Evolutionary conservation across 1,140 invertebrate genomes (phyloP), one percentile per base, ranked within the genome.

Genomic region (Sitodiplosis mosellana): DNA sequence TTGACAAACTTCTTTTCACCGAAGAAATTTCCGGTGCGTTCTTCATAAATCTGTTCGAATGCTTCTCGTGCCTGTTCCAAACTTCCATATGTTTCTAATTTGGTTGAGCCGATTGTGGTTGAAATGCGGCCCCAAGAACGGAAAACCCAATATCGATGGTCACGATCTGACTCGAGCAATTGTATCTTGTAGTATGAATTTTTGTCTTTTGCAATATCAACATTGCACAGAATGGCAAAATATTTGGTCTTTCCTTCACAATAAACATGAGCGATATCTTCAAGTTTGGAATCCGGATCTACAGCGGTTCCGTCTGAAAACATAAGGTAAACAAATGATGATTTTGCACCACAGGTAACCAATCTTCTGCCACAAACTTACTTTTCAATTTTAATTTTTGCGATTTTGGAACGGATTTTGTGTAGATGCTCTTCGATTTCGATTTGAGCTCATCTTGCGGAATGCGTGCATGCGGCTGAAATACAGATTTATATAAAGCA

Each of bases 171-270:
- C 61, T 93, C 76, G 12, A 98, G 65, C 33, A 96, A 63, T 66
- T 98, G 94, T 27, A 98, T 52, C 64, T 97, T 97, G 63, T 99
- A 98, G 64, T 74, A 99, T 5, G 87, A 92, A 65, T 99, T 99
- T 56, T 83, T 89, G 45, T 85, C 81, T 10, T 68, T 73, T 49
- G 83, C 77, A 34, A 97, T 76, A 62, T 96, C 88, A 2, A 90
- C 90, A 52, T 82, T 64, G 18, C 83, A 81, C 5, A 97, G 74
- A 1, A 90, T 81, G 44, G 72, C 77, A 33, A 75, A 86, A 59
- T 80, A 94, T 52, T 84, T 81, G n/a, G 75, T 68, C 12, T 73
- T 61, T 0, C 57, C 59, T 51, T 66, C 55, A 50, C 74, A 67
- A 59, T 86, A 83, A 8, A 97, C 83, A 68, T 95, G 90, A 1